Conservation (phyloP, 2,113 vertebrate species). For the Globicephala melas region DNA sequence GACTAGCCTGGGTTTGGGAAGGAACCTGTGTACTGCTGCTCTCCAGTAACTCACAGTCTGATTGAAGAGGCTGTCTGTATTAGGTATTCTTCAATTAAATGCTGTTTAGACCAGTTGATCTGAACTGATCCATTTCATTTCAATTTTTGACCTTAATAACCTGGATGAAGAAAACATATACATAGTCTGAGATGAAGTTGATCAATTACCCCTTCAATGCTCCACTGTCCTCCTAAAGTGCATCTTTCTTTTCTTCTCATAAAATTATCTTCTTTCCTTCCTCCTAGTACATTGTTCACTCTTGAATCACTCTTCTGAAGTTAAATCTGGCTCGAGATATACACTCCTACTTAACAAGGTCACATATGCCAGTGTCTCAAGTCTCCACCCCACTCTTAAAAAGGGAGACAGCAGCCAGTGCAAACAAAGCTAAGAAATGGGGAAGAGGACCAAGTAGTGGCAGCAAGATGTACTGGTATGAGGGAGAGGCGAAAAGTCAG, state of each 20-base stretch:
- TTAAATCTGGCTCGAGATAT: background rate
- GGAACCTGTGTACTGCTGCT: background rate
- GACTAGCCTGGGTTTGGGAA: background rate
- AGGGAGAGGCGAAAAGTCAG: background rate
- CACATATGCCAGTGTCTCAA: background rate
- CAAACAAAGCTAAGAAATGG: background rate
- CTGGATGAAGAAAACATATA: background rate
- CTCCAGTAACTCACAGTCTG: background rate
- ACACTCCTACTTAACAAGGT: background rate
- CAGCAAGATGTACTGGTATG: background rate
- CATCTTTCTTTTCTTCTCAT: background rate
- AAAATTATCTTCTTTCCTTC: background rate
- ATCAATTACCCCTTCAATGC: background rate
- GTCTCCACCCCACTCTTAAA: background rate
- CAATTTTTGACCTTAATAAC: slow-evolving; percentile 27
- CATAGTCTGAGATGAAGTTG: background rate
- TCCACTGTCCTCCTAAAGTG: background rate
- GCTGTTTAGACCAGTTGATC: background rate
- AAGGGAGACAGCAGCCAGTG: background rate
- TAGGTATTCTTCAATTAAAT: background rate
- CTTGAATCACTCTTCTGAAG: background rate
- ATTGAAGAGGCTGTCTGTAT: background rate
- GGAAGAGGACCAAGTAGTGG: background rate
- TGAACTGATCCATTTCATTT: background rate
- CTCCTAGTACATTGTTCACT: background rate